phyloP scores from a whole-genome alignment of 92 coral and sea anemone species.

The Parazoanthus atlanticus region DNA sequence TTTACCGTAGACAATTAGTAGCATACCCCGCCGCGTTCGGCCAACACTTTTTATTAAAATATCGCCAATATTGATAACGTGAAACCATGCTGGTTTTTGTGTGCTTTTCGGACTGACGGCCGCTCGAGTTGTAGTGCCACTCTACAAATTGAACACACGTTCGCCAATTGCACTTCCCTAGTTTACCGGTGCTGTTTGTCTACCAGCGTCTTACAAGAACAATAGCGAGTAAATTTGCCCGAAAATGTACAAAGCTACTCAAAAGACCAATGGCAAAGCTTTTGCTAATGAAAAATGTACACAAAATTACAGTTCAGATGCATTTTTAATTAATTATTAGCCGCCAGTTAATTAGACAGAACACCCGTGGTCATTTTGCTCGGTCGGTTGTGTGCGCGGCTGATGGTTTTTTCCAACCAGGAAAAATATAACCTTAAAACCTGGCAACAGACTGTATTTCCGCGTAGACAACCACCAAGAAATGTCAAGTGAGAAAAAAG shows the following conservation, averaged over 20 bases:
- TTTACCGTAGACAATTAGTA: slow-evolving; percentile 3
- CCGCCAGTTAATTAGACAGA: slow-evolving; percentile 68
- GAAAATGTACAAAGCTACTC: slow-evolving; percentile 9
- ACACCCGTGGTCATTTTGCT: slow-evolving; percentile 55
- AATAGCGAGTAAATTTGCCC: slow-evolving; percentile 24
- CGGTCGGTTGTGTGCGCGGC: neutral
- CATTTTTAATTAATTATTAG: slow-evolving; percentile 66
- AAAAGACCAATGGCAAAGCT: slow-evolving; percentile 39
- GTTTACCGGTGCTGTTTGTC: neutral
- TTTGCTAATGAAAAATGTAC: slow-evolving; percentile 59
- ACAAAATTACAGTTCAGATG: slow-evolving; percentile 69
- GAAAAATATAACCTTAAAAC: slow-evolving; percentile 9
- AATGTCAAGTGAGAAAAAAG: neutral
- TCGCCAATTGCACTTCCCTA: neutral
- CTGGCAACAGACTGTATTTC: neutral
- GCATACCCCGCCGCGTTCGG: slow-evolving; percentile 30
- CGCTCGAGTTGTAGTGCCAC: neutral
- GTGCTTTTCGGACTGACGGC: neutral
- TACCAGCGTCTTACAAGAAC: neutral
- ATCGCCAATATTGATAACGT: slow-evolving; percentile 35
- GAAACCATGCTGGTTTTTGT: slow-evolving; percentile 30
- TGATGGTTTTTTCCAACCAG: slow-evolving; percentile 23
- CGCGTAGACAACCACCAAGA: neutral
- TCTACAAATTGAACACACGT: neutral
- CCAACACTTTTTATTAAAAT: slow-evolving; percentile 41